phyloP scores from a whole-genome alignment of 2,888 invertebrate genomes.

The Euproctis similis region DNA sequence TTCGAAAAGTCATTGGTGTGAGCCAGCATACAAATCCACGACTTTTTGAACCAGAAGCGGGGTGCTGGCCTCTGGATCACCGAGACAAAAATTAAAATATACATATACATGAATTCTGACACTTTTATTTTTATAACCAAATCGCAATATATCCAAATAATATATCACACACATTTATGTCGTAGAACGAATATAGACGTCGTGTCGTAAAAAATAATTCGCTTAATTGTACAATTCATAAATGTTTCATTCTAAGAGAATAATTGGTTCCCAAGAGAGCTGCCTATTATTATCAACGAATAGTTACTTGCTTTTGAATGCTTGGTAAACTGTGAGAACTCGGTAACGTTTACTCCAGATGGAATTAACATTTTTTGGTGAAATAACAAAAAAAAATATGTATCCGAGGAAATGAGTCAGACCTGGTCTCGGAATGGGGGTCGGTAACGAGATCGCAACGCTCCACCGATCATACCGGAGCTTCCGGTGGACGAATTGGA shows the following conservation, averaged over 20 bases:
- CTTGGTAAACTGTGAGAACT: conserved; percentile 49
- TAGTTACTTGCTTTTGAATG: conserved; percentile 22
- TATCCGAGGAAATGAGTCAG: conserved; percentile 68
- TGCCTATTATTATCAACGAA: conserved; percentile 24
- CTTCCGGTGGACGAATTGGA: conserved; percentile 47
- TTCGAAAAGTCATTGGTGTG: too few species aligned
- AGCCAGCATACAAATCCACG: too few species aligned
- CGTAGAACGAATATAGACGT: conserved; percentile 11
- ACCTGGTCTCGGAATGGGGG: conserved; percentile 36
- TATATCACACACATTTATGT: conserved; percentile 4
- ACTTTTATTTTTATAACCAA: conserved; percentile 1
- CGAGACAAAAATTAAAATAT: too few species aligned
- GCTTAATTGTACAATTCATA: conserved; percentile 20
- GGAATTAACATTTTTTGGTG: conserved; percentile 35
- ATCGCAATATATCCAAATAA: conserved; percentile 4
- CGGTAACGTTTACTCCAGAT: conserved; percentile 37
- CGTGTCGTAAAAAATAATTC: conserved; percentile 19
- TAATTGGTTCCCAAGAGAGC: conserved; percentile 27
- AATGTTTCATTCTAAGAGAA: conserved; percentile 12
- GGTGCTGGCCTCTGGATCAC: too few species aligned
- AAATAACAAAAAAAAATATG: too few species aligned
- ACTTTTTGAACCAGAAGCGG: too few species aligned
- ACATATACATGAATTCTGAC: background rate
- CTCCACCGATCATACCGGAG: conserved; percentile 45
- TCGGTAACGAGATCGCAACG: conserved; percentile 53